These are phyloP conservation scores for Hydractinia symbiolongicarpus DNA, from an alignment of 30 jellyfish, hydroid and myxozoan genomes.

Conservation along the genomic window DNA sequence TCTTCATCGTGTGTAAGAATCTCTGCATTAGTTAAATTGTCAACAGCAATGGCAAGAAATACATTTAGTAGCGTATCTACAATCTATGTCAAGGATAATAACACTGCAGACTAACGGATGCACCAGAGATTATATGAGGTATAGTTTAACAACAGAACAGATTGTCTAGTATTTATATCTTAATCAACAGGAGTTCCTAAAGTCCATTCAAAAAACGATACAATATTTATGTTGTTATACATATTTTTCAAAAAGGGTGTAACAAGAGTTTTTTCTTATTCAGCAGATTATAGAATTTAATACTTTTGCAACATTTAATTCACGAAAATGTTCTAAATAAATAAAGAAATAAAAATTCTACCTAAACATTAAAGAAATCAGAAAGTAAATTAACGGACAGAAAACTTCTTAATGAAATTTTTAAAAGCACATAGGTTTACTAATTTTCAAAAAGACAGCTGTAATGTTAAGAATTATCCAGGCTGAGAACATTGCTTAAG, in stretches of 20 bases:
- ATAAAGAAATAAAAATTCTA: not conserved
- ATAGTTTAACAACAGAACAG: not conserved
- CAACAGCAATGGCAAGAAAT: conserved; percentile 96
- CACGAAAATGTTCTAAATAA: not conserved
- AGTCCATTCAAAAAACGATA: not conserved
- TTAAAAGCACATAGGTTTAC: not conserved
- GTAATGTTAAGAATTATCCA: too few species aligned
- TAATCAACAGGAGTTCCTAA: not conserved
- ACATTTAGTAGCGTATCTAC: conserved; percentile 84
- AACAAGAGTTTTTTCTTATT: too few species aligned
- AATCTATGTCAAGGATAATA: conserved; percentile 37
- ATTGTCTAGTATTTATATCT: too few species aligned
- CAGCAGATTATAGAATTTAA: too few species aligned
- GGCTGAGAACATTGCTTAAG: too few species aligned
- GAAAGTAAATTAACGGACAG: not conserved
- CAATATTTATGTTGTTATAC: too few species aligned
- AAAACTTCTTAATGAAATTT: not conserved
- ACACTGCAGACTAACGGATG: not conserved
- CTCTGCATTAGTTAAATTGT: conserved; percentile 90
- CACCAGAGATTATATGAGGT: not conserved
- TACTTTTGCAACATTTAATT: too few species aligned
- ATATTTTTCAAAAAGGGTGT: too few species aligned
- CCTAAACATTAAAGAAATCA: not conserved
- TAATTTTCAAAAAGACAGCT: too few species aligned
- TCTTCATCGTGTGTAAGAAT: conserved; percentile 95